Percentiles rank a stretch among this genome's conserved stretches.
Evolutionary conservation across 37 sponge, comb jelly and placozoan species (phyloP).

Genomic region (Lycopodina hypogea): DNA sequence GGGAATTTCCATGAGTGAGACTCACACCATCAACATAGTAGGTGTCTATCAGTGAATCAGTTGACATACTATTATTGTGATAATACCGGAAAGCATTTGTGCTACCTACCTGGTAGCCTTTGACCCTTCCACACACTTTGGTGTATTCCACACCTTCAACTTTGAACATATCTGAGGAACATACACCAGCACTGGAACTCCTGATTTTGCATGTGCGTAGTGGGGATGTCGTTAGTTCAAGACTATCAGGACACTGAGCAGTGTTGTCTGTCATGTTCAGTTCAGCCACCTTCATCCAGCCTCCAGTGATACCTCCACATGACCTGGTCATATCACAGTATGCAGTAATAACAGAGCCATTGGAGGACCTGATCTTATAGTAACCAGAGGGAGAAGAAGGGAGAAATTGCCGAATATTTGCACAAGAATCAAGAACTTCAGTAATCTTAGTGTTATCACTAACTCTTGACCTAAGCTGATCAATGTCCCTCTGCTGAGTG

Average conservation of each 20-base stretch:
- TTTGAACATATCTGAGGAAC: conserved; percentile 3
- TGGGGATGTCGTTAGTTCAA: background rate
- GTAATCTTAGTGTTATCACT: too few species aligned
- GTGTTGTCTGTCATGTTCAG: background rate
- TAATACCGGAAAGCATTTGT: conserved; percentile 40
- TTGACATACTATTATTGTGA: too few species aligned
- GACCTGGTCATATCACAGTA: background rate
- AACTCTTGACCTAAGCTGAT: too few species aligned
- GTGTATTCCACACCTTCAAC: conserved; percentile 5
- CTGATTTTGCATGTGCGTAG: background rate
- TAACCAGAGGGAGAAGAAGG: background rate
- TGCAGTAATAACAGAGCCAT: background rate
- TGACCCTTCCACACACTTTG: conserved; percentile 36
- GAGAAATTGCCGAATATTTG: background rate
- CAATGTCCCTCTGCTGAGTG: too few species aligned
- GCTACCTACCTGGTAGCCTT: conserved; percentile 15
- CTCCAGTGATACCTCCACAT: background rate
- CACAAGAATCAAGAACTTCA: too few species aligned
- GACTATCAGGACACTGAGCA: background rate
- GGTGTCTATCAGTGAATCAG: background rate
- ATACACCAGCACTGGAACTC: background rate
- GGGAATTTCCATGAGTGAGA: conserved; percentile 33
- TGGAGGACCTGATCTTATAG: background rate
- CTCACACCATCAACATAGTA: conserved; percentile 37
- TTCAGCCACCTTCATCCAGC: background rate